Conservation (phyloP, 2,113 vertebrate genomes). For the Hemiscyllium ocellatum region DNA sequence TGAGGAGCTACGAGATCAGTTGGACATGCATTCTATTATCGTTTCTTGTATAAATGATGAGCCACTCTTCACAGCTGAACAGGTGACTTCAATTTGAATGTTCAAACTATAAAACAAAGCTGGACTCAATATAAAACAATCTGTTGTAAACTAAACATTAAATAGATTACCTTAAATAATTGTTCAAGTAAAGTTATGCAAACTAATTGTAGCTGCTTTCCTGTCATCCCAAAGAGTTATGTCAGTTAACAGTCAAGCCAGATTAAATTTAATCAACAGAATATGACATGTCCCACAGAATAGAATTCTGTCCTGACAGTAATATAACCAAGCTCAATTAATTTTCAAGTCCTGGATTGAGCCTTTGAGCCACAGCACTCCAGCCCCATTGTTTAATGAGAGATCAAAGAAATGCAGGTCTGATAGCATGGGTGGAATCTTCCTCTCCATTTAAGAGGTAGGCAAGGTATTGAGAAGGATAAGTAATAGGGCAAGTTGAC, state of each 20-base stretch:
- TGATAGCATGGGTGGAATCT: too few species aligned
- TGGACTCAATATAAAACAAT: not conserved
- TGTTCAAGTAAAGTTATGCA: not conserved
- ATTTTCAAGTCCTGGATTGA: too few species aligned
- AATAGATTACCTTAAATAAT: not conserved
- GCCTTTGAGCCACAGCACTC: too few species aligned
- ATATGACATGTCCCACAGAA: too few species aligned
- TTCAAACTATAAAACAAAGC: not conserved
- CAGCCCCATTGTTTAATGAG: too few species aligned
- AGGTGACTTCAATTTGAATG: constrained; percentile 58
- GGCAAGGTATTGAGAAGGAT: too few species aligned
- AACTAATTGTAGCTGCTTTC: not conserved
- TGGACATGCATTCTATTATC: constrained; percentile 98
- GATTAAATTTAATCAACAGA: too few species aligned
- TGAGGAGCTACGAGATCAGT: constrained; percentile 88
- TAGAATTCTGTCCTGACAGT: too few species aligned
- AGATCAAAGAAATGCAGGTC: too few species aligned
- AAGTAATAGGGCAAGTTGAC: too few species aligned
- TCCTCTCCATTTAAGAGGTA: too few species aligned
- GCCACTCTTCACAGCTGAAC: constrained; percentile 91
- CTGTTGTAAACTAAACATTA: not conserved
- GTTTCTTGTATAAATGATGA: constrained; percentile 87
- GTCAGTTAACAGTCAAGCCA: not conserved
- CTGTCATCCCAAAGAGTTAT: not conserved
- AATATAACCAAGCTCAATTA: too few species aligned